Conservation (phyloP, 2,113 vertebrate genomes). For the Takifugu flavidus region DNA sequence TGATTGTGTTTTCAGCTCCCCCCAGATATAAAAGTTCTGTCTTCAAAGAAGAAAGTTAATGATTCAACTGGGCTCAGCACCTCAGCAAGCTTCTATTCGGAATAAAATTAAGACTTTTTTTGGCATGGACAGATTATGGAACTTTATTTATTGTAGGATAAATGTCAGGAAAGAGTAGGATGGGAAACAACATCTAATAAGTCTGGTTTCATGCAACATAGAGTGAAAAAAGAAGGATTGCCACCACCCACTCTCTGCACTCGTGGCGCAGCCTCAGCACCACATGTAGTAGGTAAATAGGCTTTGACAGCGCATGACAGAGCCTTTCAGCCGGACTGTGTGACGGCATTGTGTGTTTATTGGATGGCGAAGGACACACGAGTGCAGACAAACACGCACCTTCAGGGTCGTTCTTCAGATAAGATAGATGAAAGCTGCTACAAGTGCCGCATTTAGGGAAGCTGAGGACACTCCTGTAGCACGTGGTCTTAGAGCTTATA, state of each 20-base stretch:
- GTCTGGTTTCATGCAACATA: background rate
- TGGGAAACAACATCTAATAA: background rate
- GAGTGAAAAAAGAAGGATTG: background rate
- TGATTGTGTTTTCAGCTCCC: no score
- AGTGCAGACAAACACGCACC: background rate
- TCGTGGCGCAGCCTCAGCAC: constrained; percentile 2
- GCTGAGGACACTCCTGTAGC: no score
- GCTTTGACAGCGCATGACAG: constrained; percentile 64
- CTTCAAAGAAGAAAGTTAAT: no score
- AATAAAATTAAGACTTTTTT: no score
- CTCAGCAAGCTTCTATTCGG: no score
- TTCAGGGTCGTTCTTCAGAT: constrained; percentile 4
- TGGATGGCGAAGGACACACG: constrained; percentile 39
- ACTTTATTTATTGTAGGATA: no score
- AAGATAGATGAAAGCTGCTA: background rate
- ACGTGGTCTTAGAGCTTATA: no score
- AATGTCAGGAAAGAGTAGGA: background rate
- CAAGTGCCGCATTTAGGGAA: background rate
- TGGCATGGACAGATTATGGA: no score
- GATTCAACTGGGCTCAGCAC: no score
- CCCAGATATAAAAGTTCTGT: no score
- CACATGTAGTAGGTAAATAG: constrained; percentile 50
- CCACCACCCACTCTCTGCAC: background rate
- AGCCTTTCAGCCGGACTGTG: constrained; percentile 37
- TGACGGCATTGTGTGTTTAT: constrained; percentile 15